These are phyloP conservation scores for Osmoderma eremita DNA, from an alignment of 2,888 invertebrate genomes.

Conservation along the genomic window DNA sequence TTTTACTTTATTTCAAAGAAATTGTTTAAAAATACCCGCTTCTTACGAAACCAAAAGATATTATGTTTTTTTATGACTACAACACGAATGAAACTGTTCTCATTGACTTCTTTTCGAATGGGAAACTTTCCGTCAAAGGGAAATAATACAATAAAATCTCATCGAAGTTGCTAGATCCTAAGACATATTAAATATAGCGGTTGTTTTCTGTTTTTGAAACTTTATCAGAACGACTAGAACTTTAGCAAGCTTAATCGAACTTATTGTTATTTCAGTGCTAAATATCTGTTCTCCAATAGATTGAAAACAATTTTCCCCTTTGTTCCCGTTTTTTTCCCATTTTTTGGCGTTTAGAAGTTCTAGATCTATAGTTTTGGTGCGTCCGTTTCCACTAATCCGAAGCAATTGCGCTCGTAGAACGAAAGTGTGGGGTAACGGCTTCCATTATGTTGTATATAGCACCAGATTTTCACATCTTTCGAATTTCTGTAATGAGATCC, in stretches of 20 bases:
- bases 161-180: slow-evolving; percentile 41
- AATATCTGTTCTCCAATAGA: slow-evolving; percentile 29
- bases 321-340: not conserved
- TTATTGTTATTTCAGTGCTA: slow-evolving; percentile 42
- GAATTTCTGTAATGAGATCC: slow-evolving; percentile 37
- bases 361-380: slow-evolving; percentile 1
- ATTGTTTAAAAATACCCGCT: slow-evolving; percentile 9
- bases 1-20: not conserved
- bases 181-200: slow-evolving; percentile 40
- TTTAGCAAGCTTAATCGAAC: slow-evolving; percentile 39
- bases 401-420: not conserved
- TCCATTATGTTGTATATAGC: slow-evolving; percentile 7
- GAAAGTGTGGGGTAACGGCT: slow-evolving; percentile 7
- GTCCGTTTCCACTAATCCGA: slow-evolving; percentile 5
- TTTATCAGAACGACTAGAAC: slow-evolving; percentile 33
- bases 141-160: slow-evolving; percentile 41
- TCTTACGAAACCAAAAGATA: slow-evolving; percentile 16
- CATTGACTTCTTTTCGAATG: slow-evolving; percentile 23
- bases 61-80: slow-evolving; percentile 17
- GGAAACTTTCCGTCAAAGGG: slow-evolving; percentile 37
- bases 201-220: slow-evolving; percentile 35
- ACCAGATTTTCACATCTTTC: slow-evolving; percentile 24
- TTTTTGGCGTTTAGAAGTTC: slow-evolving; percentile 8
- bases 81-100: slow-evolving; percentile 5
- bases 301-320: slow-evolving; percentile 15